Evolutionary conservation across 2,888 invertebrate genomes (phyloP).

Genomic region (Eretmocerus hayati): DNA sequence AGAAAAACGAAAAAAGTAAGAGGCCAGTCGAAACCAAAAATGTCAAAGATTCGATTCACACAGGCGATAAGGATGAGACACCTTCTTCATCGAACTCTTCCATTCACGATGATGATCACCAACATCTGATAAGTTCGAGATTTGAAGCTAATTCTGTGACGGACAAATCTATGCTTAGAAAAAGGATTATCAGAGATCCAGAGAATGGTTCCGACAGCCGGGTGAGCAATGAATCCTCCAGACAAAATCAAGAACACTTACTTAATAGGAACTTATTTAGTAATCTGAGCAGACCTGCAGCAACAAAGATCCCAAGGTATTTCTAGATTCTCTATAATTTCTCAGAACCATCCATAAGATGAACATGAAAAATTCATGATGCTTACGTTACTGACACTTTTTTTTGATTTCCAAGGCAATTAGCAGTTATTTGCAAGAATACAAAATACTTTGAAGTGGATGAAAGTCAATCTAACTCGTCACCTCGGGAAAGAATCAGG

Average conservation of each 20-base stretch:
- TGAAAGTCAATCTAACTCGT: constrained; percentile 24
- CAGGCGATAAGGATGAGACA: constrained; percentile 1
- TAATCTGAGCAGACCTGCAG: constrained; percentile 3
- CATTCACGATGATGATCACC: neutral
- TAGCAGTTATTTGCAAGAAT: constrained; percentile 23
- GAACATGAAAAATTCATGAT: no score
- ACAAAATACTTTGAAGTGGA: constrained; percentile 34
- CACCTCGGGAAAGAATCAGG: constrained; percentile 1
- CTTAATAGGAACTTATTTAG: no score
- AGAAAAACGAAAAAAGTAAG: constrained; percentile 11
- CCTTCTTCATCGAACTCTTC: constrained; percentile 6
- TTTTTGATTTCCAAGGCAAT: constrained; percentile 14
- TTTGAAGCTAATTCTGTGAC: neutral
- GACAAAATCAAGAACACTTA: no score
- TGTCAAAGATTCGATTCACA: constrained; percentile 14
- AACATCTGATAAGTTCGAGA: neutral
- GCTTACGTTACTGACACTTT: no score
- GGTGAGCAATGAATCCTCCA: no score
- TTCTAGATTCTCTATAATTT: neutral
- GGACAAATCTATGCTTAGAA: neutral
- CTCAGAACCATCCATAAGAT: no score
- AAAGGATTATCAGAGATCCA: neutral
- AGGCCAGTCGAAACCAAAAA: constrained; percentile 1
- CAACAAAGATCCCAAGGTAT: constrained; percentile 14
- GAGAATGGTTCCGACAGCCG: neutral